Evolutionary conservation across 2,113 vertebrate genomes (phyloP).

Genomic region (Leptosomus discolor): DNA sequence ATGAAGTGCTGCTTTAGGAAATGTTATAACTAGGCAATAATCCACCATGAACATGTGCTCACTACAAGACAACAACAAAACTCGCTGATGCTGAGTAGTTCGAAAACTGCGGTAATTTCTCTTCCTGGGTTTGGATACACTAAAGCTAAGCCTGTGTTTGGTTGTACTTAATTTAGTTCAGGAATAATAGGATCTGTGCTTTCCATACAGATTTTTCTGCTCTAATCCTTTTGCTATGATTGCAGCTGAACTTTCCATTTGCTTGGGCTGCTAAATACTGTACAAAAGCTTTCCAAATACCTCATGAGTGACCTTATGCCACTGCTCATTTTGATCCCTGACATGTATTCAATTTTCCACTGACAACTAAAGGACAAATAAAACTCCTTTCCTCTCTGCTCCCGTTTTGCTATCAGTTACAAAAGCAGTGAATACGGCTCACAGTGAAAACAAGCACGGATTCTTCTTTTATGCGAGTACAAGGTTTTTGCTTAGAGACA

Average conservation of each 20-base stretch:
- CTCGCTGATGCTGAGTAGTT: background rate
- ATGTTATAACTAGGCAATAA: background rate
- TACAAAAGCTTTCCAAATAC: constrained; percentile 43
- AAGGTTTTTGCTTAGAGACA: background rate
- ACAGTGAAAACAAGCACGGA: background rate
- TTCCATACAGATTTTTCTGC: constrained; percentile 25
- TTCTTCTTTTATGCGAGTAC: background rate
- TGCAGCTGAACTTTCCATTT: constrained; percentile 45
- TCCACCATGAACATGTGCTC: background rate
- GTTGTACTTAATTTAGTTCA: constrained; percentile 33
- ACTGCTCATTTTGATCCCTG: constrained; percentile 38
- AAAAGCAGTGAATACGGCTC: background rate
- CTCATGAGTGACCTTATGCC: constrained; percentile 28
- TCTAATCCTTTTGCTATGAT: constrained; percentile 41
- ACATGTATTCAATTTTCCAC: constrained; percentile 37
- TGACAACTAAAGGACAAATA: constrained; percentile 14
- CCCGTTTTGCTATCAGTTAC: background rate
- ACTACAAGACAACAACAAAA: background rate
- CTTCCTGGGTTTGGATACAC: background rate
- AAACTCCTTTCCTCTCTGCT: background rate
- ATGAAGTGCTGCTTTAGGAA: background rate
- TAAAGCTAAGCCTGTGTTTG: background rate
- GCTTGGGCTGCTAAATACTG: background rate
- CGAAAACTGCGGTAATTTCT: background rate
- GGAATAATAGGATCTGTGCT: constrained; percentile 37